A percentile compares a stretch with the other conserved stretches of the same genome.
Evolutionary conservation across 2,888 invertebrate species (phyloP).

Genomic region (Apoda limacodes): DNA sequence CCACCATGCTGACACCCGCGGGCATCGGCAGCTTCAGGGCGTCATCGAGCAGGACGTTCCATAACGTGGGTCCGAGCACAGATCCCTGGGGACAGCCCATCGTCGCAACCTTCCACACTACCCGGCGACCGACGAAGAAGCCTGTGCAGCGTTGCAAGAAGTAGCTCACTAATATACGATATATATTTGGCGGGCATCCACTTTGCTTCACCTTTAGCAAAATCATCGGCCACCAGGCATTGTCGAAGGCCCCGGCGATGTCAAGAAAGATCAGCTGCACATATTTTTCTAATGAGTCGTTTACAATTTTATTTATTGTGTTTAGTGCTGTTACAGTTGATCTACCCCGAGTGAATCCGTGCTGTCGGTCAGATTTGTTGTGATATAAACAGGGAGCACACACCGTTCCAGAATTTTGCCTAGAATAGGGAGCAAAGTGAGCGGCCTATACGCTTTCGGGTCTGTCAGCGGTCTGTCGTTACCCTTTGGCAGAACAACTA

Average conservation of each 20-base stretch:
- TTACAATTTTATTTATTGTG: background rate
- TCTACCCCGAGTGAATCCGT: slow-evolving; percentile 24
- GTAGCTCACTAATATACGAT: background rate
- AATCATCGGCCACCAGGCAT: slow-evolving; percentile 31
- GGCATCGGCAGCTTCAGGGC: no score
- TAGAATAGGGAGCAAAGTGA: slow-evolving; percentile 24
- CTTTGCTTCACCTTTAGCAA: slow-evolving; percentile 21
- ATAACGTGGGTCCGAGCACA: slow-evolving; percentile 11
- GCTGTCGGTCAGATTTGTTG: slow-evolving; percentile 20
- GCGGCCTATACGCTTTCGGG: slow-evolving; percentile 24
- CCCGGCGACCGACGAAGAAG: background rate
- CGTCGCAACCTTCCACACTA: background rate
- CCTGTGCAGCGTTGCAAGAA: slow-evolving; percentile 13
- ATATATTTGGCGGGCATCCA: slow-evolving; percentile 14
- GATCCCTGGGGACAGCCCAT: no score
- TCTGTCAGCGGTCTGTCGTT: slow-evolving; percentile 19
- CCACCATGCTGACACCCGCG: no score
- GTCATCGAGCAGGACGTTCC: no score
- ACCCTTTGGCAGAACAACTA: slow-evolving; percentile 22
- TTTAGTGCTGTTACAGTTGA: slow-evolving; percentile 23
- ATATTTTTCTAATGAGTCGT: slow-evolving; percentile 8
- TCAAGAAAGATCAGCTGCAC: slow-evolving; percentile 22
- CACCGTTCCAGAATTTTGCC: slow-evolving; percentile 25
- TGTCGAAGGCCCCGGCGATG: no score
- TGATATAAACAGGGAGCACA: slow-evolving; percentile 16